Base-by-base conservation (phyloP, 2,113 vertebrate genomes). In the Danionella cerebrum region DNA sequence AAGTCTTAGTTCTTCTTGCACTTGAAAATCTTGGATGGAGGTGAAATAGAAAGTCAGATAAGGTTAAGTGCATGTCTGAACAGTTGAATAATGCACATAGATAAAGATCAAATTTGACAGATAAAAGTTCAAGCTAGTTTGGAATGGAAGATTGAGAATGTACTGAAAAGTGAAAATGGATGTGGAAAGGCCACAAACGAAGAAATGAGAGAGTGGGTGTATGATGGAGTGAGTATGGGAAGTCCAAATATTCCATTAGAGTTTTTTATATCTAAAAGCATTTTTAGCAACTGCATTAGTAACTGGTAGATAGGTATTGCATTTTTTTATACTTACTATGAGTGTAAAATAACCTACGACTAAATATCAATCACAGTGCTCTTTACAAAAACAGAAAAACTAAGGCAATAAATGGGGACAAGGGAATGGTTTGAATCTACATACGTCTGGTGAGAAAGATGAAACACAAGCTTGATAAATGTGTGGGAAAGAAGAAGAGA, bases 51-150 rank as follows among this genome's bases (percentile, higher is more conserved):
- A 10, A 55, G 39, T 36, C 31, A 68, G 39, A 63, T 38, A n/a
- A 41, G 50, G 22, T 27, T 59, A 50, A 68, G 21, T 50, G 57
- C 67, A 51, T 22, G 67, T 69, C 67, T 69, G n/a, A 69, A 69
- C 67, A 60, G 54, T n/a, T n/a, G n/a, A 69, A n/a, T 29, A 35
- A 69, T 38, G 44, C 8, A 24, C 14, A 12, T n/a, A 58, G 53
- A 58, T 55, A 53, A 19, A 29, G 54, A 69, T 69, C 31, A 25
- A 33, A 8, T 27, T 39, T 54, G 13, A 24, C 31, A 60, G 21
- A 69, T 53, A 59, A 39, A 11, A 11, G 24, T 38, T 13, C n/a
- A 60, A 2, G 3, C 14, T 29, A 31, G 29, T 45, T 60, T 18
- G 47, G 41, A 47, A 53, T 6, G 42, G 19, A 35, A 35, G 29